phyloP scores from a whole-genome alignment of 37 sponge, comb jelly and placozoan genomes.

The Chondrosia reniformis region DNA sequence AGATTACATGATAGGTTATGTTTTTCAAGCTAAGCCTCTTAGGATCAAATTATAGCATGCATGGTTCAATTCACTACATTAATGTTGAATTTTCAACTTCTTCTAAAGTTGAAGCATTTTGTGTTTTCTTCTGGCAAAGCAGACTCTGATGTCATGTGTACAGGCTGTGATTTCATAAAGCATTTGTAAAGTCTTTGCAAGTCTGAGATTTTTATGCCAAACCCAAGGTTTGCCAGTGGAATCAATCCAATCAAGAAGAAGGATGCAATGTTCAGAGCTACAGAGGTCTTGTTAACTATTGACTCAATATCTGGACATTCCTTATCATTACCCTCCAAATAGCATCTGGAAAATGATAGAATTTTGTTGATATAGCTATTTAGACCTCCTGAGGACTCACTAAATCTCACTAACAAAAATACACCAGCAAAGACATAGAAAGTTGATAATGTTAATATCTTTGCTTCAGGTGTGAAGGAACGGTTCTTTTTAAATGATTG shows the following conservation, averaged over 20 bases:
- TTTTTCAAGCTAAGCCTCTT: too few species aligned
- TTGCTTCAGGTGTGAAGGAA: slow-evolving; percentile 7
- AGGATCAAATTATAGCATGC: too few species aligned
- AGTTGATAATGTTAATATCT: not conserved
- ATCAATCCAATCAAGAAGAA: not conserved
- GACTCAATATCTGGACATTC: not conserved
- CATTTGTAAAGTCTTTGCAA: not conserved
- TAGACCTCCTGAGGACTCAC: not conserved
- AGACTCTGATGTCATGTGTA: too few species aligned
- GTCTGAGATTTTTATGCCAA: not conserved
- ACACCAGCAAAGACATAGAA: slow-evolving; percentile 8
- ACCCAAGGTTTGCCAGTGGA: not conserved
- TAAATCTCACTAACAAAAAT: not conserved
- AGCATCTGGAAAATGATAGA: not conserved
- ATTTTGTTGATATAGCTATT: not conserved
- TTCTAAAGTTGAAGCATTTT: too few species aligned
- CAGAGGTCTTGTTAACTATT: not conserved
- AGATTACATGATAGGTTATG: too few species aligned
- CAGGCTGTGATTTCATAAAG: too few species aligned
- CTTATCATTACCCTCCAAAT: not conserved
- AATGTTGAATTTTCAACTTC: too few species aligned
- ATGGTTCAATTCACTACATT: too few species aligned
- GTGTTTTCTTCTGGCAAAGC: too few species aligned
- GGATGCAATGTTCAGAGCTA: not conserved
- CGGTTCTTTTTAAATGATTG: too few species aligned